phyloP scores from a whole-genome alignment of 2,113 vertebrate genomes.

The Sus scrofa region T2T-Sscrofa CM000830.6:4167001-4167500 shows the following conservation, averaged over 20 bases:
- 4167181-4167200: too few relatives aligned
- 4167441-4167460: neutral
- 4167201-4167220: too few relatives aligned
- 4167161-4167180: neutral
- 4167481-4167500: neutral
- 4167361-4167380: neutral
- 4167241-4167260: too few relatives aligned
- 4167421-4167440: too few relatives aligned
- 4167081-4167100: too few relatives aligned
- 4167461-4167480: neutral
- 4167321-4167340: too few relatives aligned
- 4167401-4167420: neutral
- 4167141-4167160: neutral
- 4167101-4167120: neutral
- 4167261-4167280: too few relatives aligned
- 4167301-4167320: too few relatives aligned
- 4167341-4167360: too few relatives aligned
- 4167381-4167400: neutral
- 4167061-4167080: neutral
- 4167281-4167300: too few relatives aligned
- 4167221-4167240: too few relatives aligned
- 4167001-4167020: neutral
- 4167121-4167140: neutral
- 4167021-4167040: neutral
- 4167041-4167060: neutral